These are phyloP conservation scores for Cephus sareptanus DNA, from an alignment of 2,888 invertebrate genomes.

Conservation along the genomic window DNA sequence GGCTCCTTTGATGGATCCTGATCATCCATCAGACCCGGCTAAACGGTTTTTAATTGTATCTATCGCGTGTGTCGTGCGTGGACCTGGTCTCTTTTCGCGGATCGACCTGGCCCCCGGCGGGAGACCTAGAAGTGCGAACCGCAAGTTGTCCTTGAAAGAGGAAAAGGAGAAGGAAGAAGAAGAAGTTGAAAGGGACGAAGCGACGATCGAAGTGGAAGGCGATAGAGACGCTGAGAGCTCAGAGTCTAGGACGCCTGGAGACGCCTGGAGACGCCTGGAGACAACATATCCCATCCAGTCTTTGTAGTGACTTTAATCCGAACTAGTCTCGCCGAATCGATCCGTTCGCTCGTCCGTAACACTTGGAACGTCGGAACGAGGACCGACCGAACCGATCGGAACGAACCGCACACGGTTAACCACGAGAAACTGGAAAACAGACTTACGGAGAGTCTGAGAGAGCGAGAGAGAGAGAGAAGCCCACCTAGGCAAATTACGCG, in stretches of 20 bases:
- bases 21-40: background rate
- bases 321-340: slow-evolving; percentile 63
- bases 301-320: slow-evolving; percentile 51
- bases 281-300: background rate
- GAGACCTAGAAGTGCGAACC: background rate
- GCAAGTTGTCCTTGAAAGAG: background rate
- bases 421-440: background rate
- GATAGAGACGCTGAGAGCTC: background rate
- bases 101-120: background rate
- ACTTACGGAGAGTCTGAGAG: background rate
- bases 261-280: background rate
- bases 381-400: background rate
- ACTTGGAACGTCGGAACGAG: background rate
- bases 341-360: slow-evolving; percentile 29
- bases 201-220: background rate
- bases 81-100: background rate
- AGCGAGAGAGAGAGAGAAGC: slow-evolving; percentile 8
- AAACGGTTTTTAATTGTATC: background rate
- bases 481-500: background rate
- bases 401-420: background rate
- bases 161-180: slow-evolving; percentile 6
- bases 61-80: background rate
- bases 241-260: background rate
- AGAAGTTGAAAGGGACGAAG: slow-evolving; percentile 1
- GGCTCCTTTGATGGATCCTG: background rate